These are phyloP conservation scores for Unio delphinus DNA, from an alignment of 2,888 invertebrate species.

Conservation along the genomic window DNA sequence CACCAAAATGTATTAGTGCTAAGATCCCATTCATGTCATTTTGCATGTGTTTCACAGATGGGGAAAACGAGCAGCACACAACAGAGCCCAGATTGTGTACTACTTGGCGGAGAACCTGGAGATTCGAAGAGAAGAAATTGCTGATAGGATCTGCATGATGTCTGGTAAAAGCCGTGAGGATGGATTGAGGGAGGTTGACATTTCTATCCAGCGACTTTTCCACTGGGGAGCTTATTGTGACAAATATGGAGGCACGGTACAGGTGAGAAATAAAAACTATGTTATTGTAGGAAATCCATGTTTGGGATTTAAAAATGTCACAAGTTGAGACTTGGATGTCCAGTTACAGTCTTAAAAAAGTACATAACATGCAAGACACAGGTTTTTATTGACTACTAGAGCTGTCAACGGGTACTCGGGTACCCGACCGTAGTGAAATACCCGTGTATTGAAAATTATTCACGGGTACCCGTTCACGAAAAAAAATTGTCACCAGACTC, in stretches of 20 bases:
- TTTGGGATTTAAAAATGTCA: too few species aligned
- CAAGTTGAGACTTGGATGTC: too few species aligned
- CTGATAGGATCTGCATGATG: constrained; percentile 56
- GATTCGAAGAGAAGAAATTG: constrained; percentile 64
- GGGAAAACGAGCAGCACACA: constrained; percentile 70
- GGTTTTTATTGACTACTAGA: too few species aligned
- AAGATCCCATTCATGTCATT: background rate
- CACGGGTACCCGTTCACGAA: too few species aligned
- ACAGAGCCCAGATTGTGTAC: constrained; percentile 72
- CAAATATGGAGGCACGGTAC: constrained; percentile 71
- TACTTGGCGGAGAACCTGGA: constrained; percentile 73
- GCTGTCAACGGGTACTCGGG: too few species aligned
- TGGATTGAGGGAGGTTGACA: constrained; percentile 61
- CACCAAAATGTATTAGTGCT: too few species aligned
- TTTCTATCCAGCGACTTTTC: constrained; percentile 69
- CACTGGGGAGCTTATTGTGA: constrained; percentile 72
- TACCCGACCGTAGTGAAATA: too few species aligned
- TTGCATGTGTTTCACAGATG: constrained; percentile 55
- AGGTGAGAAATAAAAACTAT: constrained; percentile 50
- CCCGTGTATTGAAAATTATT: too few species aligned
- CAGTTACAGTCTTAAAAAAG: too few species aligned
- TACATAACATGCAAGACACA: too few species aligned
- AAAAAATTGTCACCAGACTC: too few species aligned
- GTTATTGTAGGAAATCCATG: too few species aligned
- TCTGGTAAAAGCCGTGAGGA: constrained; percentile 58